Evolutionary conservation across 2,888 invertebrate genomes (phyloP).

Genomic region (Steromphala cineraria): DNA sequence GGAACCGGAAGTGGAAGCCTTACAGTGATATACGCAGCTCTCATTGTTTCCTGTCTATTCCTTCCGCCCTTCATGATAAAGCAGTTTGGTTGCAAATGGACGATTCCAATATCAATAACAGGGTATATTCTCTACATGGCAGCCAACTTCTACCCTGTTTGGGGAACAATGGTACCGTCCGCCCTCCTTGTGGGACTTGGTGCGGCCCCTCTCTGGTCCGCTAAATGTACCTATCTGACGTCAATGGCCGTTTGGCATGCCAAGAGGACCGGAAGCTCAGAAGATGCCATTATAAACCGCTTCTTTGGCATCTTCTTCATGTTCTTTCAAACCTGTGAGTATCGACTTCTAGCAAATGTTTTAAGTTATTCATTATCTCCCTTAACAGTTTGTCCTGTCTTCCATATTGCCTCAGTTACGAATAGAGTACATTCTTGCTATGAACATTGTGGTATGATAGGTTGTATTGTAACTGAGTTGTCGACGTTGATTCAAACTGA

Average conservation of each 20-base stretch:
- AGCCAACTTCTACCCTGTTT: constrained; percentile 92
- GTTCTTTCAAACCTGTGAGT: constrained; percentile 96
- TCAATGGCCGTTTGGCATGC: constrained; percentile 88
- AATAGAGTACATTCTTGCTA: too few species aligned
- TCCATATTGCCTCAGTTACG: too few species aligned
- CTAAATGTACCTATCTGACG: constrained; percentile 97
- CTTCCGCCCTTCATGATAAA: constrained; percentile 77
- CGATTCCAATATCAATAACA: constrained; percentile 91
- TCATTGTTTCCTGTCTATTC: constrained; percentile 96
- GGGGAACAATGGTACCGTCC: constrained; percentile 84
- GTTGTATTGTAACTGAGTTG: too few species aligned
- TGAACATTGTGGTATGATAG: too few species aligned
- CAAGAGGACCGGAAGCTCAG: constrained; percentile 84
- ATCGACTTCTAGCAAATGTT: not conserved
- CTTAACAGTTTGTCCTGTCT: too few species aligned
- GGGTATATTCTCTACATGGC: constrained; percentile 96
- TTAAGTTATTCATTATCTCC: too few species aligned
- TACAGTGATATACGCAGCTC: constrained; percentile 92
- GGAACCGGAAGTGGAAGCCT: constrained; percentile 93
- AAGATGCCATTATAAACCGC: constrained; percentile 93
- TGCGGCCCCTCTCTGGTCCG: constrained; percentile 98
- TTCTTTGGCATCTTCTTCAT: constrained; percentile 99
- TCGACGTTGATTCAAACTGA: too few species aligned
- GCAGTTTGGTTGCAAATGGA: constrained; percentile 94
- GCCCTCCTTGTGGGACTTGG: constrained; percentile 95